These are phyloP conservation scores for Rhinichthys klamathensis DNA, from an alignment of 2,113 vertebrate genomes.

Conservation along the genomic window DNA sequence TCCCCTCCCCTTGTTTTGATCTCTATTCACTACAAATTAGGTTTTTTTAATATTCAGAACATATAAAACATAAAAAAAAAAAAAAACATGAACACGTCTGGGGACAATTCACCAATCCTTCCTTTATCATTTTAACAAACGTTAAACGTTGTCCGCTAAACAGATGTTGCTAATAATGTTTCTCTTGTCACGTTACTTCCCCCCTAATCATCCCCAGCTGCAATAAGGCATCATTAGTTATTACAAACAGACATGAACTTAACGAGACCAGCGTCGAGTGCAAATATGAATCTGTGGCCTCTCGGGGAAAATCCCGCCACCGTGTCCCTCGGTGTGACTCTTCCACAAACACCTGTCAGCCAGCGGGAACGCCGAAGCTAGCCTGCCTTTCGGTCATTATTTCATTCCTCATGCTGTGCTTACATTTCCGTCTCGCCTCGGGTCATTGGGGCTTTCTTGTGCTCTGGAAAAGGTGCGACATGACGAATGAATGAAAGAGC, in stretches of 20 bases:
- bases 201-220: background rate
- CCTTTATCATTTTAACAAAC: background rate
- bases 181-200: background rate
- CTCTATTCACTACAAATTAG: too few relatives aligned
- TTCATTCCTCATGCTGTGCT: constrained; percentile 72
- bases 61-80: background rate
- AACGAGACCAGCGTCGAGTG: background rate
- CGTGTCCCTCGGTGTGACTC: constrained; percentile 52
- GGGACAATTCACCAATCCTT: background rate
- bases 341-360: constrained; percentile 69
- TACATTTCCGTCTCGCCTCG: constrained; percentile 66
- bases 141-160: background rate
- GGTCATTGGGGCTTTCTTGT: constrained; percentile 55
- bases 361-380: constrained; percentile 50
- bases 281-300: background rate
- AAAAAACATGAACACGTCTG: too few relatives aligned
- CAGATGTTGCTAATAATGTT: background rate
- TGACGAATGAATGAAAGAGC: constrained; percentile 64
- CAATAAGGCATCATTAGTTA: background rate
- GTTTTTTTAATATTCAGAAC: too few relatives aligned
- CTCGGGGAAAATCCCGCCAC: background rate
- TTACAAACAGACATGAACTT: background rate
- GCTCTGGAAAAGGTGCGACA: constrained; percentile 46
- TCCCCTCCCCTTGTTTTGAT: too few relatives aligned
- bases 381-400: constrained; percentile 70